Base-by-base conservation (phyloP, 2,888 invertebrate species). In the Polydrusus cervinus region DNA sequence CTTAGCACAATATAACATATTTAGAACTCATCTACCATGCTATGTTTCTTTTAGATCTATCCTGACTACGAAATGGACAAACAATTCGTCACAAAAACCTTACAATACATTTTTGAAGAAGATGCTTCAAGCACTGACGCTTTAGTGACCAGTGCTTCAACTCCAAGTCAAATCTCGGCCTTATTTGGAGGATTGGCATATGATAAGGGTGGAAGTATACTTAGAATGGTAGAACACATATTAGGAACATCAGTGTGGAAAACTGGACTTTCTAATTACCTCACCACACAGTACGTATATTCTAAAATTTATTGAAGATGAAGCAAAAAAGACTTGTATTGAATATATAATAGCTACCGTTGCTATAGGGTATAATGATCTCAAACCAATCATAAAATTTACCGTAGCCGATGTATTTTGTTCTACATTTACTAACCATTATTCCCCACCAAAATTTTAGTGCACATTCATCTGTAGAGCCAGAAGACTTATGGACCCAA, bases 141-240 rank as follows among this genome's bases (percentile, higher is more conserved):
- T 0, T 84, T 94, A 79, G 90, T 88, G 7, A 80, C 81, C 0
- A 88, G 18, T 65, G 83, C 92, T 0, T 88, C 89, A 8, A 90
- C 90, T 8, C 91, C 92, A 0, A 81, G 83, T 0, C 88, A 93
- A 76, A 90, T 93, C 9, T 87, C 88, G 3, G 87, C 85, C 0
- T 91, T 92, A 89, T 94, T 94, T 80, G 91, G 92, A 47, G 89
- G 88, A 0, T 90, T 94, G 74, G 89, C 80, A 8, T 81, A 81
- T 70, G 62, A 77, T 51, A 83, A 83, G 78, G 83, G 79, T 38
- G 77, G 72, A 14, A 74, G 75, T 55, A 66, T 80, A 6, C 51
- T 80, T 20, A 75, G 79, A 34, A 79, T 80, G 80, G 74, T 78
- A 1, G 45, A 77, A 30, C 73, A 78, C 43, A 62, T 80, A 51